Evolutionary conservation across 1,140 invertebrate genomes (phyloP), one percentile per base, ranked within the genome.

Genomic region (Drosophila pandora): DNA sequence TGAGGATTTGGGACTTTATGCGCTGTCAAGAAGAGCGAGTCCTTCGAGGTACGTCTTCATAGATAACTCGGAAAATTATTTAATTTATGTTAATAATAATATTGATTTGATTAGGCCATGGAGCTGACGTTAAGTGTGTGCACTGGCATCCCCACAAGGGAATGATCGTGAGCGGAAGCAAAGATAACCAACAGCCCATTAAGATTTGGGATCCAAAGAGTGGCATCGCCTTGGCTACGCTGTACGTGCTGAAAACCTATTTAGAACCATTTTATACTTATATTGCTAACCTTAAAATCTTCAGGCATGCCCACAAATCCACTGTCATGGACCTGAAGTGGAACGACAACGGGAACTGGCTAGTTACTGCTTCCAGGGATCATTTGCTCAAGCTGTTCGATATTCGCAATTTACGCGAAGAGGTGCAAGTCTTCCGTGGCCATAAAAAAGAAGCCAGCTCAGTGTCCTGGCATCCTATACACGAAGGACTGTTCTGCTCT

Each of bases 301-400:
- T n/a, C 79, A 97, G 96, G 48, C 98, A 99, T 93, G 98, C 98
- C 13, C 99, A 99, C 92, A 99, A 99, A 92, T 98, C 97, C 50
- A 99, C 99, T 4, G 99, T 99, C 0, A 99, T 99, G 97, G 98
- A 99, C 92, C 94, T 99, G 3, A 97, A 98, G 92, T 99, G 99
- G 98, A 99, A 99, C 93, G 95, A 96, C 54, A 99, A 99, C 94
- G 99, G 99, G 1, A 99, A 99, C 92, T 99, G 99, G 99, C 92
- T 99, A 37, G 95, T 99, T n/a, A 99, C 98, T 9, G 98, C 98
- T 0, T 99, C 98, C 8, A 93, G 99, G 64, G 99, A 99, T 93
- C 98, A 99, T 93, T 93, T 99, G 43, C 93, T 99, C 2, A 99
- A 99, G 92, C 92, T 99, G 32, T 99, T 99, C 93, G 99, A 99